phyloP scores from a whole-genome alignment of 2,888 invertebrate genomes.

The Latheticus oryzae region DNA sequence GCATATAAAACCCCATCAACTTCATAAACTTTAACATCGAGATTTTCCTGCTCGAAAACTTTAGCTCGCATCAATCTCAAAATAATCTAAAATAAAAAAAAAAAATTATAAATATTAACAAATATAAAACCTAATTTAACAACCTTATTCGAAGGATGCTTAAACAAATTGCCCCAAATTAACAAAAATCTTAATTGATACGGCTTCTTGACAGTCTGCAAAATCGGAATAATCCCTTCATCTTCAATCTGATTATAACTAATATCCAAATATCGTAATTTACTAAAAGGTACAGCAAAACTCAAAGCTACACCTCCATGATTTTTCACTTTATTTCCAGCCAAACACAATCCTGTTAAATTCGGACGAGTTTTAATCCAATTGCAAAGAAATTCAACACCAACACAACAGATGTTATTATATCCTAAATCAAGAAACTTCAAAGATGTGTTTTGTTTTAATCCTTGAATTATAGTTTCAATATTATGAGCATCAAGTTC shows the following conservation, averaged over 20 bases:
- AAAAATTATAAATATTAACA: constrained; percentile 1
- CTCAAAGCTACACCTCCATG: constrained; percentile 69
- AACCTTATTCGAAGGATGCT: constrained; percentile 59
- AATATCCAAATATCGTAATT: constrained; percentile 70
- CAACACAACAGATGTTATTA: constrained; percentile 73
- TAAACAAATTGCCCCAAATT: constrained; percentile 65
- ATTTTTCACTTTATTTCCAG: constrained; percentile 70
- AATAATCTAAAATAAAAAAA: constrained; percentile 58
- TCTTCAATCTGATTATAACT: constrained; percentile 70
- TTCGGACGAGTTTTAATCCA: constrained; percentile 69
- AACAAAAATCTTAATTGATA: constrained; percentile 62
- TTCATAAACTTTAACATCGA: constrained; percentile 65
- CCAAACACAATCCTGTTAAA: constrained; percentile 68
- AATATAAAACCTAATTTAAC: not conserved
- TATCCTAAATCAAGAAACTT: constrained; percentile 71
- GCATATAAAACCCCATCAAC: constrained; percentile 61
- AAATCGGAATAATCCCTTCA: constrained; percentile 67
- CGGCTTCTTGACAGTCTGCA: constrained; percentile 71
- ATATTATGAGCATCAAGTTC: constrained; percentile 72
- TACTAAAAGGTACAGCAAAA: constrained; percentile 70
- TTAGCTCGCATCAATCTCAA: constrained; percentile 62
- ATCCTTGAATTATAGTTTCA: constrained; percentile 68
- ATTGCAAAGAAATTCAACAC: constrained; percentile 68
- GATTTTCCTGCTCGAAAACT: constrained; percentile 63
- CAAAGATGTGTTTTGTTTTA: constrained; percentile 68